Conservation (phyloP, 2,113 vertebrate genomes). For the Corythoichthys haematopterus region DNA sequence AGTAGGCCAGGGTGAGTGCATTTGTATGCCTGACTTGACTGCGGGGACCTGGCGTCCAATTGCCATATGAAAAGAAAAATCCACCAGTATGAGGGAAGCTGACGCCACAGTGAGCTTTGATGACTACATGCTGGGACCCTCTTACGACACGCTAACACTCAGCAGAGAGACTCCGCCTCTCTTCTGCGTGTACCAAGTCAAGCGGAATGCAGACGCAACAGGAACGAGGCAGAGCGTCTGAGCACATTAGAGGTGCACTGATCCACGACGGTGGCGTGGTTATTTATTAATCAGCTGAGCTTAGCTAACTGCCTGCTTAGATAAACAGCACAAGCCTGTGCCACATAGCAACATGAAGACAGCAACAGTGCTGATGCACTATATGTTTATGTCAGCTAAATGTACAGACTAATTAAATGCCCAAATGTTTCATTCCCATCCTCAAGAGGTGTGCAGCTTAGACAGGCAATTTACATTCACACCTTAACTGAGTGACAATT, state of each 20-base stretch:
- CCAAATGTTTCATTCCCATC: neutral
- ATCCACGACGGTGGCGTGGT: conserved; percentile 61
- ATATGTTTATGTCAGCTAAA: conserved; percentile 3
- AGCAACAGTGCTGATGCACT: conserved; percentile 35
- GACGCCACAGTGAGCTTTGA: conserved; percentile 58
- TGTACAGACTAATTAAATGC: neutral
- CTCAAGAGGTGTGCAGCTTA: neutral
- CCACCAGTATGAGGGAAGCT: conserved; percentile 37
- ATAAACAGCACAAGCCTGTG: conserved; percentile 40
- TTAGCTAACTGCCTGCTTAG: conserved; percentile 65
- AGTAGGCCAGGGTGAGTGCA: conserved; percentile 15
- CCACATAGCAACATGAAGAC: conserved; percentile 46
- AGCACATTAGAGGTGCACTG: conserved; percentile 64
- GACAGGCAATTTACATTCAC: neutral
- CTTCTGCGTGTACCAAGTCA: conserved; percentile 44
- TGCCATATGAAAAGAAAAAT: conserved; percentile 58
- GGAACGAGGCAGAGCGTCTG: conserved; percentile 59
- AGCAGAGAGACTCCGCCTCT: conserved; percentile 37
- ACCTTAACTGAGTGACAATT: neutral
- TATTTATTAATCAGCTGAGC: conserved; percentile 74
- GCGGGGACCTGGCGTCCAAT: conserved; percentile 49
- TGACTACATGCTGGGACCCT: conserved; percentile 59
- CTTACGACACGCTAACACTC: conserved; percentile 54
- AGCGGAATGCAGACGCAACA: conserved; percentile 52
- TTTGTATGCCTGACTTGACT: conserved; percentile 9